phyloP scores from a whole-genome alignment of 2,797 vertebrate genomes.

The Lutjanus campechanus region DNA sequence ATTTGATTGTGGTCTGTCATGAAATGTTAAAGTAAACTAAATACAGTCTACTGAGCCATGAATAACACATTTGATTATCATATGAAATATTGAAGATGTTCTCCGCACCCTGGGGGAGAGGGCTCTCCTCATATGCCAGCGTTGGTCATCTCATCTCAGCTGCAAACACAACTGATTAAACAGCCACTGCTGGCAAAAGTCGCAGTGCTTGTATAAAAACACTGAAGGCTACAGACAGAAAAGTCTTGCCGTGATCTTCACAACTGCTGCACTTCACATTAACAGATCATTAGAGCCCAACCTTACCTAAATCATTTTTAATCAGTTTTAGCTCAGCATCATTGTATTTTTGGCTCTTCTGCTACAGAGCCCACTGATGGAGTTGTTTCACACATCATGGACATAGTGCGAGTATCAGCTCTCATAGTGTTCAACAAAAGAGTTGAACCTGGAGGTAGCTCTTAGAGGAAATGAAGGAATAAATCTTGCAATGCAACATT shows the following conservation, averaged over 20 bases:
- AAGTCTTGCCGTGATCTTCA: slow-evolving; percentile 6
- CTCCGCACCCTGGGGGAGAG: slow-evolving; percentile 23
- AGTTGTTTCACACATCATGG: background rate
- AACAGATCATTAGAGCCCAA: background rate
- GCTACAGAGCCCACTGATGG: background rate
- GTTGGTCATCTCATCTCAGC: slow-evolving; percentile 60
- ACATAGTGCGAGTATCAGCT: background rate
- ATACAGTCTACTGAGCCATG: slow-evolving; percentile 58
- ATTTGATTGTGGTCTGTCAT: slow-evolving; percentile 60
- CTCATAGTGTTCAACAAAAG: background rate
- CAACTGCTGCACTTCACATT: background rate
- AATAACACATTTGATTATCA: slow-evolving; percentile 73
- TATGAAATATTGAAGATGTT: slow-evolving; percentile 75
- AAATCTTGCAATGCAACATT: background rate
- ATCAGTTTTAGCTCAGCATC: background rate
- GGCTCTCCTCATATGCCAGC: slow-evolving; percentile 37
- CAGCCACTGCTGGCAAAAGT: slow-evolving; percentile 24
- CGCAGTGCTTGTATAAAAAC: slow-evolving; percentile 29
- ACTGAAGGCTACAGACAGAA: background rate
- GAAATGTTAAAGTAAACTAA: slow-evolving; percentile 70
- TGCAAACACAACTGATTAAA: slow-evolving; percentile 65
- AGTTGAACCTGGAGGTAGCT: background rate
- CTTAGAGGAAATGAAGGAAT: slow-evolving; percentile 6
- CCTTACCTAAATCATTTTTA: background rate
- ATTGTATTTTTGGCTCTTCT: background rate